Evolutionary conservation across 2,888 invertebrate species (phyloP).

Genomic region (Embidobia sp.): DNA sequence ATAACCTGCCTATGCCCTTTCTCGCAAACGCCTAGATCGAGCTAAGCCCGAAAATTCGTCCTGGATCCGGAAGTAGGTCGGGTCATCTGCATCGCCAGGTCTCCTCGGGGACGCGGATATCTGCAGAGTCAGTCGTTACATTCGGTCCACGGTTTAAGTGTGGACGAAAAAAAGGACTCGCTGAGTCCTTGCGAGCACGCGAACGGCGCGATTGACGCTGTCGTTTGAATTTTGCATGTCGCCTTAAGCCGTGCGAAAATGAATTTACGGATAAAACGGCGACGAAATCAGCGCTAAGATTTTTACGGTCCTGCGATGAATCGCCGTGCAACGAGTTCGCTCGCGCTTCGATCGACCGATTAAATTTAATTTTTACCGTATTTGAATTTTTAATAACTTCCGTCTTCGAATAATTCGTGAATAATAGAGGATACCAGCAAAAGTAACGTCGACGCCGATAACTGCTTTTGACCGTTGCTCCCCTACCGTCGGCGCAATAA

Average conservation of each 20-base stretch:
- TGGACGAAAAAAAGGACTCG: conserved; percentile 35
- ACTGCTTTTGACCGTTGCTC: conserved; percentile 1
- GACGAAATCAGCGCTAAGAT: not conserved
- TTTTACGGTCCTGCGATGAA: not conserved
- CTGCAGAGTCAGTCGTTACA: conserved; percentile 68
- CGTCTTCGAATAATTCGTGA: too few relatives aligned
- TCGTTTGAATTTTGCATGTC: conserved; percentile 36
- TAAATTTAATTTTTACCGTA: too few relatives aligned
- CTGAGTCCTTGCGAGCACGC: not conserved
- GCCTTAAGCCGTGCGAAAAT: conserved; percentile 26
- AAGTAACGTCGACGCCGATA: too few relatives aligned
- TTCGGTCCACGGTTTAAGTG: conserved; percentile 60
- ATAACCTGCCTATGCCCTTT: conserved; percentile 52
- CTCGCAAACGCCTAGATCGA: conserved; percentile 40
- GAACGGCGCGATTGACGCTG: conserved; percentile 36
- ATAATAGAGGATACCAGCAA: too few relatives aligned
- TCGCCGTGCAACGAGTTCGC: not conserved
- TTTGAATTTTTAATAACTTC: too few relatives aligned
- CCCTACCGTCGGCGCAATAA: not conserved
- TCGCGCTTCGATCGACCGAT: too few relatives aligned
- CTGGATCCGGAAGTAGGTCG: conserved; percentile 78
- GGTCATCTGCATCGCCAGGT: conserved; percentile 75
- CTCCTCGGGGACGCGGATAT: conserved; percentile 69
- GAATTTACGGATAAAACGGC: conserved; percentile 9
- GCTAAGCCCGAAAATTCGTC: conserved; percentile 72